Base-by-base conservation (phyloP, 2,113 vertebrate genomes). In the Xyrauchen texanus region DNA sequence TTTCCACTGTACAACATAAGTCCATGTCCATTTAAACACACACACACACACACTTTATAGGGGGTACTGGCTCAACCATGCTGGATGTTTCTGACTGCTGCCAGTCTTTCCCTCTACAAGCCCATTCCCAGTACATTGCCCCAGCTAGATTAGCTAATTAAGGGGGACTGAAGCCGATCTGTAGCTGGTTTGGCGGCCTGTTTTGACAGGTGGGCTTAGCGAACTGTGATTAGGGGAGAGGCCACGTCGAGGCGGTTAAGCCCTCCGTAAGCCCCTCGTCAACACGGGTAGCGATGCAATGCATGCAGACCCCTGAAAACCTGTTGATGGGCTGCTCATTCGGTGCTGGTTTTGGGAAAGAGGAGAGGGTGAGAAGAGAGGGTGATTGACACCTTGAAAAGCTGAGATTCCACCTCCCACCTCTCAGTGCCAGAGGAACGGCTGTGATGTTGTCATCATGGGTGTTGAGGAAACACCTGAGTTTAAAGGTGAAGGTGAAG, bases 141-240 rank as follows among this genome's bases (percentile, higher is more conserved):
- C 70, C 69, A 77, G 82, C 79, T 70, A 69, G 85, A 87, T 80
- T 86, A 90, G 87, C 89, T 91, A 82, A 90, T 91, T 91, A 93
- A 87, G 82, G 80, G 84, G 71, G 87, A 86, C 88, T 81, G 68
- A 78, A 76, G 78, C 81, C 71, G 82, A 81, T 85, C 84, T 89
- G 81, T 89, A 87, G 88, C 86, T 85, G 83, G 86, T 88, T 81
- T 84, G 68, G 86, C 76, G 80, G 75, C 80, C 21, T 85, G 81
- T 78, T 91, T 86, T 90, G 91, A 90, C 91, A 90, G 90, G 88
- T 82, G 4, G 87, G 90, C 91, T 92, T 92, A 91, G 83, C 51
- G 68, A 67, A 42, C 58, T 5, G 84, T 77, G 88, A 92, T 92
- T 90, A 92, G 86, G 79, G 77, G 84, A 82, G 86, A 84, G 81